Base-by-base conservation (phyloP, 2,797 vertebrate genomes). In the Anguilla obscura region DNA sequence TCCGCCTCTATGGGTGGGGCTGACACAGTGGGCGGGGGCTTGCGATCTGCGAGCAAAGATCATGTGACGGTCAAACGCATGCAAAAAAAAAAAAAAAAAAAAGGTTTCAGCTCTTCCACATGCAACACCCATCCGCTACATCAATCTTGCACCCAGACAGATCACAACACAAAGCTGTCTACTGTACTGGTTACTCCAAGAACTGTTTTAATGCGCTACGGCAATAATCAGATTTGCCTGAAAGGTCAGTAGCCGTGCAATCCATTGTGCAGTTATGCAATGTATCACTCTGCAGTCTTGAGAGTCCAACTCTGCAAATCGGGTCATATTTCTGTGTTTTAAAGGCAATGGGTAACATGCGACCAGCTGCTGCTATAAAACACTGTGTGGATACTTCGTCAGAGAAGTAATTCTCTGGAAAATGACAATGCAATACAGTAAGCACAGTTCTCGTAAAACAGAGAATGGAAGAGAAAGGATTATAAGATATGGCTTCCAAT, bases 1-100 rank as follows among this genome's bases (percentile, higher is more conserved):
- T 99, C 98, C 0, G 96, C 96, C 90, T 98, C 98, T 0, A 94
- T 88, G 14, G 98, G 95, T n/a, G 96, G 95, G 0, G 97, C 95
- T 0, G 96, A 91, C 0, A 93, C 92, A 0, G 92, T 92, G 76
- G 96, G 91, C 33, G 96, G 95, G 50, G 96, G 96, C 92, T 98
- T 98, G 71, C 97, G 97, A 84, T 99, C 98, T 99, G 92, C 56
- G 84, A 0, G 58, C 1, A 54, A 27, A 0, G n/a, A 88, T 3
- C 9, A 21, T 21, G 33, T 5, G 30, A 48, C 48, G 5, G 12
- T 30, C 74, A 79, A 45, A 18, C 33, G 18, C 21, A 3, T 1
- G 14, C 12, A 45, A 0, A 21, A 18, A 82, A 33, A 21, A 18
- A 82, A 33, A 45, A 18, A 40, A 21, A 16, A 6, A 82, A 9